Base-by-base conservation (phyloP, 2,888 invertebrate species). In the Platycheirus albimanus region DNA sequence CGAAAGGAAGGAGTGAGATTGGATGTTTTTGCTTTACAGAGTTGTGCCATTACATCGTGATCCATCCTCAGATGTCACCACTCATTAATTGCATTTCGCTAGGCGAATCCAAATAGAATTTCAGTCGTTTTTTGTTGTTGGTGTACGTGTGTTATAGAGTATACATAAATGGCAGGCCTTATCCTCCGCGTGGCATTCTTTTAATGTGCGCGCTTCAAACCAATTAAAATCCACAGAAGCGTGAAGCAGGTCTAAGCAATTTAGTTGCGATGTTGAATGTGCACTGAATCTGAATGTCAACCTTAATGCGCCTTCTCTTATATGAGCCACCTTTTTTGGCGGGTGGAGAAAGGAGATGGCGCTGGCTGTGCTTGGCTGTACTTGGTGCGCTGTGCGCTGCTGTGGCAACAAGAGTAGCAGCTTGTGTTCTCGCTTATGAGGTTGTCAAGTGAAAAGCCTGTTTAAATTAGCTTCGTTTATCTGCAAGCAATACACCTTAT, bases 181-280 rank as follows among this genome's bases (percentile, higher is more conserved):
- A 71, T 52, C 64, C 54, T 33, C 30, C 7, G 69, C 64, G 70
- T 79, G 72, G 64, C 81, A 67, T 76, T 69, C 61, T 70, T 49
- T 70, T 83, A 75, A 71, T 84, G 75, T 81, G 64, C 41, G 66
- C 79, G 67, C 78, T 79, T 85, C 85, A 85, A 85, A 85, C 85
- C 86, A 86, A 86, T 86, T 86, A 85, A 86, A 85, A 85, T 74
- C 80, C 81, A 86, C 69, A 64, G 85, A 80, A 84, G 85, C 85
- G 69, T 86, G 84, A 86, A 85, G 85, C 75, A 85, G 85, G 81
- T 83, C 69, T 67, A 85, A 84, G 45, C 80, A 61, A 84, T 84
- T 85, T 85, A 83, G 79, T 74, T 71, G 80, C 72, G 75, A 85
- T 81, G 78, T 76, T 80, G 69, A 76, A 85, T 83, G 72, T 78